Percentiles rank a stretch among this genome's conserved stretches.
These are phyloP conservation scores for Copidosoma aretas DNA, from an alignment of 2,888 invertebrate species.

Conservation along the genomic window DNA sequence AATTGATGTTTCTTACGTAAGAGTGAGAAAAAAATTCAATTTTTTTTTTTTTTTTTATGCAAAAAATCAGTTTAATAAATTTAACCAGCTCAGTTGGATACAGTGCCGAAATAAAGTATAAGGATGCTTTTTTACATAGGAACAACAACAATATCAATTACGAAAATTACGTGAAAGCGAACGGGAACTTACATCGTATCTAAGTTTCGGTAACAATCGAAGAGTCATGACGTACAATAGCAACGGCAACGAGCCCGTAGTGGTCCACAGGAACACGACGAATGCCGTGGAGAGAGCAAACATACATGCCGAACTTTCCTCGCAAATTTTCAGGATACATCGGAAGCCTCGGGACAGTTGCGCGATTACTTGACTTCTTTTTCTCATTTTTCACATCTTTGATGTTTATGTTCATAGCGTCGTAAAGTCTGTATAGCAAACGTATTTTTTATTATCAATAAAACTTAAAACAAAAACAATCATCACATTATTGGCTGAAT, in stretches of 20 bases:
- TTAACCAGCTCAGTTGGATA: not conserved
- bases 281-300: slow-evolving; percentile 15
- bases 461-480: slow-evolving; percentile 30
- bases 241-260: slow-evolving; percentile 58
- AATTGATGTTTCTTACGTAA: not conserved
- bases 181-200: slow-evolving; percentile 46
- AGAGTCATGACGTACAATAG: slow-evolving; percentile 57
- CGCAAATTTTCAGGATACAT: slow-evolving; percentile 47
- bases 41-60: not conserved
- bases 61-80: not conserved
- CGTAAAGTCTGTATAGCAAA: slow-evolving; percentile 12
- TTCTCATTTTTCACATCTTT: not conserved
- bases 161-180: slow-evolving; percentile 41
- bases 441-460: slow-evolving; percentile 26
- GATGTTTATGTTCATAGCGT: not conserved
- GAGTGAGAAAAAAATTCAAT: not conserved
- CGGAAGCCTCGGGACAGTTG: slow-evolving; percentile 51
- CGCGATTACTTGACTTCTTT: slow-evolving; percentile 47
- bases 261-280: slow-evolving; percentile 41
- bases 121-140: slow-evolving; percentile 46
- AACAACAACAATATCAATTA: slow-evolving; percentile 46
- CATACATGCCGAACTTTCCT: slow-evolving; percentile 26
- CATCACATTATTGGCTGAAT: slow-evolving; percentile 15
- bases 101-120: not conserved
- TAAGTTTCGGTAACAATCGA: slow-evolving; percentile 57